phyloP scores from a whole-genome alignment of 2,113 vertebrate genomes.

The Corythornis cristatus region DNA sequence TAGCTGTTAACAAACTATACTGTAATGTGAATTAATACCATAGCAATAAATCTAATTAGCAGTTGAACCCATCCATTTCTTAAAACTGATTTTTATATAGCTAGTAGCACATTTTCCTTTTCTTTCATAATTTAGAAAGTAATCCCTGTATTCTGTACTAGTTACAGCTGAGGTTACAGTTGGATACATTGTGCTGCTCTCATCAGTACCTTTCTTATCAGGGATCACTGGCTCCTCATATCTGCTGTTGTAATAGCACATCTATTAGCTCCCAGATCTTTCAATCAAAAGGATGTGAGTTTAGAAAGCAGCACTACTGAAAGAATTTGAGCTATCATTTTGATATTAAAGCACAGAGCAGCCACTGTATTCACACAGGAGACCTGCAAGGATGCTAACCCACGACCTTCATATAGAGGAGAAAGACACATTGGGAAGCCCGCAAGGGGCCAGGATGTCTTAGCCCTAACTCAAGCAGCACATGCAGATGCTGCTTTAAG shows the following conservation, averaged over 20 bases:
- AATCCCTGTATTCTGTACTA: not conserved
- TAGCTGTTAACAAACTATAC: not conserved
- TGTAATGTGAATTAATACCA: not conserved
- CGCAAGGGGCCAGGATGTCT: not conserved
- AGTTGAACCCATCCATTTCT: not conserved
- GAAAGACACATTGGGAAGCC: not conserved
- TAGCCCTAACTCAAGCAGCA: not conserved
- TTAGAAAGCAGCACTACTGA: not conserved
- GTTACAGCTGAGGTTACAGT: not conserved
- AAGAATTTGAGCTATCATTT: constrained; percentile 7
- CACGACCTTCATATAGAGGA: not conserved
- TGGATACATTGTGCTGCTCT: not conserved
- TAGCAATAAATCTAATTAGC: not conserved
- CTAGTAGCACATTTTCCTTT: not conserved
- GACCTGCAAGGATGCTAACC: not conserved
- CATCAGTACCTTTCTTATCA: not conserved
- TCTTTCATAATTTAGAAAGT: not conserved
- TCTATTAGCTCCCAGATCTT: not conserved
- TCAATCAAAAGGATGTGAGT: not conserved
- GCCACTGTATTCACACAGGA: not conserved
- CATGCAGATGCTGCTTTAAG: not conserved
- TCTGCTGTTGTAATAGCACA: not conserved
- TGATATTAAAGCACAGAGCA: not conserved
- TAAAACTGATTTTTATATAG: not conserved
- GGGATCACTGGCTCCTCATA: not conserved